Percentiles rank a stretch among this genome's conserved stretches.
Conservation (phyloP, 2,888 invertebrate species). For the Eugnorisma glareosa region DNA sequence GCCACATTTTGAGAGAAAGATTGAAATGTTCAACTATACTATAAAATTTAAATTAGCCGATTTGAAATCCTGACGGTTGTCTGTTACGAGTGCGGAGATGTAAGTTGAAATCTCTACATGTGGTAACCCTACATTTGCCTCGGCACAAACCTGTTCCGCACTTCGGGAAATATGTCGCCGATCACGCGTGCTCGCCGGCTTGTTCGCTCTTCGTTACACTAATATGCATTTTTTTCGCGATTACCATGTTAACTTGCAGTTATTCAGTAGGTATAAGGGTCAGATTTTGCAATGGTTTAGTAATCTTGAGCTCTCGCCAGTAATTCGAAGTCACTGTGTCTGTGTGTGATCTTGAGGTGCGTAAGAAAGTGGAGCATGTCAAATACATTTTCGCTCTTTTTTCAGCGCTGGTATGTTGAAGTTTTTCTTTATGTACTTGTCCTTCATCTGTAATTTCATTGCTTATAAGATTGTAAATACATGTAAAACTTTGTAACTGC, state of each 20-base stretch:
- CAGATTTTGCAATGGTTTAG: background rate
- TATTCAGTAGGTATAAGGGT: background rate
- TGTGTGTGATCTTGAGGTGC: background rate
- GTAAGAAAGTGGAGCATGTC: constrained; percentile 17
- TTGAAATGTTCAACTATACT: background rate
- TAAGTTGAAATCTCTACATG: constrained; percentile 8
- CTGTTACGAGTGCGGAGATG: background rate
- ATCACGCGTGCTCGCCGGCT: constrained; percentile 84
- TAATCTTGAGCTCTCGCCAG: background rate
- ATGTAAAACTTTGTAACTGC: background rate
- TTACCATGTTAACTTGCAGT: constrained; percentile 42
- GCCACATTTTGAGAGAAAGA: background rate
- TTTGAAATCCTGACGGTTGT: constrained; percentile 1
- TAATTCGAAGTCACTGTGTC: background rate
- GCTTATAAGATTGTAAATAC: background rate
- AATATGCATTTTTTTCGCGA: constrained; percentile 72
- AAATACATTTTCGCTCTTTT: constrained; percentile 12
- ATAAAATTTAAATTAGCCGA: background rate
- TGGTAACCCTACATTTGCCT: constrained; percentile 69
- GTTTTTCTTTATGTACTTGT: background rate
- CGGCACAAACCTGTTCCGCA: constrained; percentile 85
- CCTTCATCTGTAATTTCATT: background rate
- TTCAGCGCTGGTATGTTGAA: background rate
- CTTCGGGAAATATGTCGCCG: constrained; percentile 87
- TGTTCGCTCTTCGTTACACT: constrained; percentile 80